Evolutionary conservation across 2,113 vertebrate species (phyloP).

Genomic region (Zapus hudsonius): DNA sequence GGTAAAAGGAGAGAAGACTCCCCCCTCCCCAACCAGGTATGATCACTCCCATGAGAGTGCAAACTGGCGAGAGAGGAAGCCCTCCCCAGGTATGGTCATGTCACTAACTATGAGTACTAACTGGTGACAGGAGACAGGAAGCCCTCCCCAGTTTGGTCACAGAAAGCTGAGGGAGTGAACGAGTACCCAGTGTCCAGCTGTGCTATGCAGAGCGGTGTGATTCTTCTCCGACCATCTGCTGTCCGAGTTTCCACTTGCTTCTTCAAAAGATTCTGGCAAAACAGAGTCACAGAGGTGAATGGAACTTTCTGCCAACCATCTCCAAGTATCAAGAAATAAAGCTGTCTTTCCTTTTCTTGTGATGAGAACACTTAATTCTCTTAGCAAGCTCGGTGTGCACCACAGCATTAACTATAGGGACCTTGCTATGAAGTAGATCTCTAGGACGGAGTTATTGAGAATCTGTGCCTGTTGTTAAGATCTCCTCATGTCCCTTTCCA

Average conservation of each 20-base stretch:
- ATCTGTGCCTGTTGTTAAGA: background rate
- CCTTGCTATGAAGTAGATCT: background rate
- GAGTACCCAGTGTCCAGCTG: slow-evolving; percentile 97
- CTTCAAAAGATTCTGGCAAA: slow-evolving; percentile 95
- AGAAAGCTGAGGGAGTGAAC: slow-evolving; percentile 41
- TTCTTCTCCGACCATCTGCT: slow-evolving; percentile 95
- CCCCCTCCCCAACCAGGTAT: too few species aligned
- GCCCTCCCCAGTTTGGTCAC: slow-evolving; percentile 18
- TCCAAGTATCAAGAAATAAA: background rate
- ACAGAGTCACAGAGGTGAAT: slow-evolving; percentile 53
- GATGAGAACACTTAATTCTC: background rate
- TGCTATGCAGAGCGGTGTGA: slow-evolving; percentile 98
- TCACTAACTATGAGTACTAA: background rate
- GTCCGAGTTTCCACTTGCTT: slow-evolving; percentile 99
- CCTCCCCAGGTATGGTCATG: too few species aligned
- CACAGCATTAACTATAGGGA: background rate
- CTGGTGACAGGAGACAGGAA: background rate
- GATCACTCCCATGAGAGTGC: too few species aligned
- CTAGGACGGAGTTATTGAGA: background rate
- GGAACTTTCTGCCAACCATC: background rate
- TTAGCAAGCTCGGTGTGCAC: background rate
- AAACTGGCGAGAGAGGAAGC: too few species aligned
- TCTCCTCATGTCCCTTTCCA: background rate
- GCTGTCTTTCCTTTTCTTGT: background rate
- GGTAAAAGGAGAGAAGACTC: background rate